Evolutionary conservation across 2,888 invertebrate species (phyloP).

Genomic region (Erpobdella octoculata): DNA sequence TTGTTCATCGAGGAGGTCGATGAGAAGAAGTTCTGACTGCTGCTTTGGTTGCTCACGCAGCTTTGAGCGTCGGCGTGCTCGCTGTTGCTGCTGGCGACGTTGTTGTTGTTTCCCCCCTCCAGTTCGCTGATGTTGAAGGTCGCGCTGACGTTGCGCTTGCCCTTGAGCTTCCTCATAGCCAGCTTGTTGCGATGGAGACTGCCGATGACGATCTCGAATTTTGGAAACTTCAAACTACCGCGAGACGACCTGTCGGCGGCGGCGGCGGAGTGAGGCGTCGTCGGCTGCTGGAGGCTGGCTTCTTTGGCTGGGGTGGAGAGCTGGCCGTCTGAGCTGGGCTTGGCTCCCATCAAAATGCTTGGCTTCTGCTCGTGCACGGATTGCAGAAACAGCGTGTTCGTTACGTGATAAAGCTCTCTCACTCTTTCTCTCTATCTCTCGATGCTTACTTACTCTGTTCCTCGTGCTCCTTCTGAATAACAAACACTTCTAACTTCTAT

Average conservation of each 20-base stretch:
- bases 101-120: not conserved
- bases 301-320: not conserved
- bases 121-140: constrained; percentile 45
- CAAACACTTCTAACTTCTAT: too few species aligned
- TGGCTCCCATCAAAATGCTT: not conserved
- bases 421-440: too few species aligned
- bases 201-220: constrained; percentile 6
- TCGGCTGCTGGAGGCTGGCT: constrained; percentile 1
- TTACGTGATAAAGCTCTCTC: too few species aligned
- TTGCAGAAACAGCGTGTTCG: too few species aligned
- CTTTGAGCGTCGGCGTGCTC: not conserved
- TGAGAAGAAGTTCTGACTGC: constrained; percentile 13
- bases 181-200: not conserved
- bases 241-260: not conserved
- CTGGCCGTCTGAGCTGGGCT: not conserved
- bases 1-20: not conserved
- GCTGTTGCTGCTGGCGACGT: not conserved
- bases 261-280: too few species aligned
- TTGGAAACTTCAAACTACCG: not conserved
- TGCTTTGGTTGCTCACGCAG: not conserved
- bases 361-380: not conserved
- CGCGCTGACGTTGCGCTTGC: constrained; percentile 46
- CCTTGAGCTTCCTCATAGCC: constrained; percentile 33
- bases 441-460: too few species aligned
- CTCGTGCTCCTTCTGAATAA: too few species aligned